Base-by-base conservation (phyloP, 2,113 vertebrate species). In the Cyphotilapia sp. region DNA sequence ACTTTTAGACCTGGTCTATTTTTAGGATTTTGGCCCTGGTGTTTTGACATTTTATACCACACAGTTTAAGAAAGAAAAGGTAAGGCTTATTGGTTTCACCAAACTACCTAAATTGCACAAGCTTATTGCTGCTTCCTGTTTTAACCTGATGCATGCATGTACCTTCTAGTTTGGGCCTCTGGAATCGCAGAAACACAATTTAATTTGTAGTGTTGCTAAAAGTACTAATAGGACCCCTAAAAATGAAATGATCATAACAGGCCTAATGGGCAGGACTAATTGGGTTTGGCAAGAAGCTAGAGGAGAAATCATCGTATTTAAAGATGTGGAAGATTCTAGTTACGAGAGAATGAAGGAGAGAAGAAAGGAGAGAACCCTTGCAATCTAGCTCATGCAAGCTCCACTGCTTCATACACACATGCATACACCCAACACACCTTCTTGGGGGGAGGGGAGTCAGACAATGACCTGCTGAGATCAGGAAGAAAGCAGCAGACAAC, bases 1-100 rank as follows among this genome's bases (percentile, higher is more conserved):
- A 33, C 45, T 51, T 78, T 51, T 78, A 51, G 74, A 78, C 74
- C 74, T 51, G 6, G 45, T 31, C 11, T 78, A 13, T n/a, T 78
- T 49, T 51, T 49, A 78, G 27, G 19, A 19, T 19, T 78, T 51
- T 33, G 27, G 42, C 27, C 27, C 5, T 49, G 47, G 7, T 76
- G 71, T 78, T 45, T 78, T 31, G 27, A 17, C 71, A 49, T 78
- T 49, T 78, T 49, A 51, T 8, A 51, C 45, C 6, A 17, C 22
- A 47, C 8, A 29, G 40, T 7, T 74, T 74, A 74, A 74, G 16
- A 78, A 78, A 78, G 71, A 49, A 78, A 49, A 31, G 11, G 16
- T 49, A 31, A 31, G 17, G 0, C 24, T 31, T 31, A 29, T 31
- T 31, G 7, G 45, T 78, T 49, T 31, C 27, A 47, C 71, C 71